Evolutionary conservation across 1,140 invertebrate genomes (phyloP), one percentile per base, ranked within the genome.

Genomic region (Grapholita molesta): DNA sequence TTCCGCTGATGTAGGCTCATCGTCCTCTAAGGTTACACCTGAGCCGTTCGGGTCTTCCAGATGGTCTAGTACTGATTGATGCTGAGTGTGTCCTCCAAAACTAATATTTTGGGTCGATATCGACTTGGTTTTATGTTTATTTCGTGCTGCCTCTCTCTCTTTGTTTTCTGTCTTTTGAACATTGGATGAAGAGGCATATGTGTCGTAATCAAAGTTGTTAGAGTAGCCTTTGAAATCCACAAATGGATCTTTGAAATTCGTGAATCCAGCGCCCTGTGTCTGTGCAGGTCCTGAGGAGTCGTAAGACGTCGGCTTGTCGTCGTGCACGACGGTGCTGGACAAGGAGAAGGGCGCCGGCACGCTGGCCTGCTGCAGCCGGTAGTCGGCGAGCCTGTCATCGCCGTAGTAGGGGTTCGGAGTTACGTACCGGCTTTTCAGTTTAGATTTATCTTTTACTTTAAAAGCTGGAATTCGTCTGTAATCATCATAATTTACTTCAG

Each of bases 41-140:
- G 78, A 42, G 72, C 83, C 65, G 66, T 68, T 77, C 35, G 70
- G 76, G 61, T 87, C 83, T 67, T 73, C 79, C 23, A 86, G 71
- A 73, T 92, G 90, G 70, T 92, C 85, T 15, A 90, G 76, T 18
- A 80, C 82, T 15, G 87, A 85, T 66, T 87, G 74, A 66, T 88
- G 87, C 21, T 91, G 87, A 73, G 86, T 48, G 42, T 48, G 78
- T 23, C 84, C 85, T 11, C 86, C 89, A 75, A 92, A 92, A 33
- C 75, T 89, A 25, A 92, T 87, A 69, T 90, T 92, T 74, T 92
- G 90, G 4, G 82, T 87, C 5, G 91, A 92, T 66, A 92, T 73
- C 0, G 90, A 89, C 71, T 91, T 91, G 69, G 90, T 90, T 75
- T 83, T 84, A 15, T 83, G 90, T 65, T 82, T 79, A 21, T 71